These are phyloP conservation scores for Tenrec ecaudatus DNA, from an alignment of 2,113 vertebrate genomes.

Conservation along the genomic window DNA sequence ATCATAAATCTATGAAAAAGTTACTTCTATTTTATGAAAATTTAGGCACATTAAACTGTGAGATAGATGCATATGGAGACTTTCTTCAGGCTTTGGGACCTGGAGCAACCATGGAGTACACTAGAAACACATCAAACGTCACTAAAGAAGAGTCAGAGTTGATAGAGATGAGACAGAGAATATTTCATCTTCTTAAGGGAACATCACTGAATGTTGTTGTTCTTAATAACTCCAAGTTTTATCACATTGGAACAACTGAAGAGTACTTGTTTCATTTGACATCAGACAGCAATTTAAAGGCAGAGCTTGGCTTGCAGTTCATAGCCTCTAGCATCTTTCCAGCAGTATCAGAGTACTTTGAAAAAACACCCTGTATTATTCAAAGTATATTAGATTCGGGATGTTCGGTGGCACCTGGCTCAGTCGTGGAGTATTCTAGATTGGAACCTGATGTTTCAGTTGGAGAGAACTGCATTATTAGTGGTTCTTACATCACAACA, in stretches of 20 bases:
- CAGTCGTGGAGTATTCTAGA: constrained; percentile 93
- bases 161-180: constrained; percentile 88
- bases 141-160: constrained; percentile 85
- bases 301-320: constrained; percentile 89
- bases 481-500: constrained; percentile 85
- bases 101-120: constrained; percentile 89
- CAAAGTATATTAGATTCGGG: constrained; percentile 88
- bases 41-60: constrained; percentile 88
- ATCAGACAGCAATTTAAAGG: constrained; percentile 85
- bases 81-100: constrained; percentile 95
- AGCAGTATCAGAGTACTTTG: not conserved
- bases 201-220: constrained; percentile 91
- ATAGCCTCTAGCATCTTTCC: constrained; percentile 87
- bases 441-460: constrained; percentile 88
- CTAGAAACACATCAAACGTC: constrained; percentile 84
- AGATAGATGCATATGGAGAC: constrained; percentile 97
- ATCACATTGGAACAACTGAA: constrained; percentile 93
- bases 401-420: constrained; percentile 86
- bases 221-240: constrained; percentile 96
- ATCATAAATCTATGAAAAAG: constrained; percentile 84
- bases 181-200: constrained; percentile 91
- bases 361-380: constrained; percentile 86
- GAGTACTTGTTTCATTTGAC: constrained; percentile 95
- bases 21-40: constrained; percentile 89
- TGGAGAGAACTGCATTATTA: constrained; percentile 90